Percentiles rank a stretch among this genome's conserved stretches.
Conservation (phyloP, 1,140 invertebrate species). For the Anthonomus grandis region DNA sequence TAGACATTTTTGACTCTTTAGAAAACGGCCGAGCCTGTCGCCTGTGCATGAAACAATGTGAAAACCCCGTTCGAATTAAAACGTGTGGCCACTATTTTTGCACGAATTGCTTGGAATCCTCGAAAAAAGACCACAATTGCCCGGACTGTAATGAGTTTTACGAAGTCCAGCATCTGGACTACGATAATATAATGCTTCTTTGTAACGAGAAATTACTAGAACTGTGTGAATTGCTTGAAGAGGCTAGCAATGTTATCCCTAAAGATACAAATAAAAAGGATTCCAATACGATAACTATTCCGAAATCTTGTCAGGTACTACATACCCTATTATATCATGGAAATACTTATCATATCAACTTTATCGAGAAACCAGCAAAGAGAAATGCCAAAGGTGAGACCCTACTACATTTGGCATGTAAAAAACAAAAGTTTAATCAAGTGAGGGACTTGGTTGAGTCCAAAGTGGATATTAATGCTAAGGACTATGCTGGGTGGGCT, state of each 20-base stretch:
- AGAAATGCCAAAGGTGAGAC: conserved; percentile 60
- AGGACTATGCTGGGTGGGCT: conserved; percentile 76
- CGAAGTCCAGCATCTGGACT: conserved; percentile 15
- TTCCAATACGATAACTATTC: not conserved
- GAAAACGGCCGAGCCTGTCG: conserved; percentile 14
- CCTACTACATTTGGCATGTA: conserved; percentile 54
- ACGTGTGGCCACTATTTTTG: conserved; percentile 33
- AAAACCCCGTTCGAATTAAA: conserved; percentile 19
- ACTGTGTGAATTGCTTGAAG: conserved; percentile 10
- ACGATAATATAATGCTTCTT: conserved; percentile 18
- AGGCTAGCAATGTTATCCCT: too few relatives aligned
- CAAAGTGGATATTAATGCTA: conserved; percentile 68
- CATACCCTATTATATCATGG: conserved; percentile 21
- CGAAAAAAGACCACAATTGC: conserved; percentile 15
- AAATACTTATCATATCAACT: conserved; percentile 23
- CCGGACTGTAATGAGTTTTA: conserved; percentile 27
- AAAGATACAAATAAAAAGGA: too few relatives aligned
- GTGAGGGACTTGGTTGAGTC: conserved; percentile 55
- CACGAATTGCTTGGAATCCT: conserved; percentile 13
- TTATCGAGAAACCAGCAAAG: conserved; percentile 9
- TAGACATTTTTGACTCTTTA: too few relatives aligned
- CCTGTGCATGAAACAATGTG: conserved; percentile 15
- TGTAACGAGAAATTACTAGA: conserved; percentile 14
- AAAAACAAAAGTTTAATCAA: conserved; percentile 54
- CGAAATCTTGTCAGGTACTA: not conserved